Evolutionary conservation across 2,113 vertebrate species (phyloP), one percentile per base, ranked within the genome.

Genomic region (Vulpes ferrilata): DNA sequence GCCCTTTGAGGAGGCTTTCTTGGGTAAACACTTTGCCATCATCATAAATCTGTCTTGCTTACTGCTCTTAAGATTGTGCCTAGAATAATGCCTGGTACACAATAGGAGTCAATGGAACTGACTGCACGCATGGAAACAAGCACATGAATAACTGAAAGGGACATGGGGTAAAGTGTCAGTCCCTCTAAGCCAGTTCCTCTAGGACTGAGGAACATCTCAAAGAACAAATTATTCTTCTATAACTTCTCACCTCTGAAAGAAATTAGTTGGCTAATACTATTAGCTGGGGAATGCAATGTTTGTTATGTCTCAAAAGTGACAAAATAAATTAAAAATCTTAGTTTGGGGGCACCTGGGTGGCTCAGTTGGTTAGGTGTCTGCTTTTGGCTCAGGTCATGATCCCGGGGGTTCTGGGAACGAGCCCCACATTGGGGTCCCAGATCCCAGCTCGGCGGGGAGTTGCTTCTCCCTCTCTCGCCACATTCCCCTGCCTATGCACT

Each of bases 61-160:
- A 80, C 35, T 62, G 64, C 30, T 81, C 81, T 76, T 17, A 43
- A 71, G 7, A 22, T 32, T 59, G 13, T 11, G 27, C 15, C 65
- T 38, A 82, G 48, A 71, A 43, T 38, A 93, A 64, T 38, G 60
- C 48, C 51, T 69, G 78, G 35, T 27, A 92, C 55, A 92, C 59
- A 64, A 35, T 5, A 59, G 38, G 22, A 79, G 11, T 67, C 55
- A 64, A 32, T 22, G 43, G 43, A 43, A 43, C 43, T 43, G 43
- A 43, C 43, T 43, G 62, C 87, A 78, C 48, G 48, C 93, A 92
- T 53, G 86, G 67, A 90, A 93, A 93, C 13, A 88, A 85, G 64
- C 9, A 64, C 30, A 35, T 3, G 69, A 85, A 23, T 13, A 74
- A 82, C 32, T n/a, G 22, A 79, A 53, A 96, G 48, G 30, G 51